These are phyloP conservation scores for Ochotona curzoniae DNA, from an alignment of 2,113 vertebrate genomes.

Conservation along the genomic window DNA sequence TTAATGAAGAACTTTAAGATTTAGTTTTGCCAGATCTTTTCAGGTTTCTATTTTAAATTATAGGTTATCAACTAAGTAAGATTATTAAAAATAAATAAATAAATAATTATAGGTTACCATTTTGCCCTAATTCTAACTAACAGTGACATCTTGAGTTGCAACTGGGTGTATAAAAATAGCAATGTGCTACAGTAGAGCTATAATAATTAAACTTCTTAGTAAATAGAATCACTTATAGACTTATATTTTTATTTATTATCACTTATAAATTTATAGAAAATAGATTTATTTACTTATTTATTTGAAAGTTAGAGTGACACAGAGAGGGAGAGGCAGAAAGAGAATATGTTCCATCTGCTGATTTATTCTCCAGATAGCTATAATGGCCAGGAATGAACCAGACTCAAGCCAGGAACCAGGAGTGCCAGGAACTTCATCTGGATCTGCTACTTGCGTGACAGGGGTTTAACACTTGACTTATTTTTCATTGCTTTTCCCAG, in stretches of 20 bases:
- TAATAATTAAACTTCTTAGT: slow-evolving; percentile 21
- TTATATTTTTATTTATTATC: not conserved
- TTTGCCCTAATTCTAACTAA: slow-evolving; percentile 65
- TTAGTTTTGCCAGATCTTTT: slow-evolving; percentile 39
- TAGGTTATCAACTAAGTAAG: slow-evolving; percentile 36
- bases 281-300: not conserved
- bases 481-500: too few relatives aligned
- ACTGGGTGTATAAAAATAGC: not conserved
- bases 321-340: too few relatives aligned
- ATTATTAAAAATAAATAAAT: too few relatives aligned
- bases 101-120: slow-evolving; percentile 61
- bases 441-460: too few relatives aligned
- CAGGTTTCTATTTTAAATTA: slow-evolving; percentile 63
- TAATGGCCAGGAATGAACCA: too few relatives aligned
- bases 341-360: too few relatives aligned
- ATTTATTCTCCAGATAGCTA: too few relatives aligned
- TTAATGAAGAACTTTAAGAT: slow-evolving; percentile 64
- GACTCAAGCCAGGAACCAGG: too few relatives aligned
- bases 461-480: too few relatives aligned
- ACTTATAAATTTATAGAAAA: too few relatives aligned
- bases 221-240: slow-evolving; percentile 13
- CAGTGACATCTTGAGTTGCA: slow-evolving; percentile 41
- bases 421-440: too few relatives aligned
- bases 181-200: not conserved
- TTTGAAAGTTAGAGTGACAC: too few relatives aligned